Base-by-base conservation (phyloP, 2,113 vertebrate species). In the Nestor notabilis region DNA sequence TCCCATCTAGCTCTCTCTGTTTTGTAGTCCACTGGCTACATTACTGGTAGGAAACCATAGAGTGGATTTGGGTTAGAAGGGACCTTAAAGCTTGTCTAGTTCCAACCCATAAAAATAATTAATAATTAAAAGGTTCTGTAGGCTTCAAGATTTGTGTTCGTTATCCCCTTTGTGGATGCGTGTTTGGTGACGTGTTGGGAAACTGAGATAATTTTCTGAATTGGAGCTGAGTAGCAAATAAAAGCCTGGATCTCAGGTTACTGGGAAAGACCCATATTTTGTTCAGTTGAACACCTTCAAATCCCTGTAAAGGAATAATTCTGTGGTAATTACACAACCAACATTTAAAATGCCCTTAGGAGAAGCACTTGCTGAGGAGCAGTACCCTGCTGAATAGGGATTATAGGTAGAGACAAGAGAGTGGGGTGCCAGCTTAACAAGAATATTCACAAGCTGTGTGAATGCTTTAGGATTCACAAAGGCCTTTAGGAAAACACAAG, bases 131-230 rank as follows among this genome's bases (percentile, higher is more conserved):
- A 71, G 29, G 5, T 24, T 49, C 61, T 46, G 8, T 49, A 13
- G 0, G 10, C 41, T 41, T 55, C 37, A 71, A 17, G 47, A 6
- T 33, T 69, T 3, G 1, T 56, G 9, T 70, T 85, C 47, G 18
- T 70, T 53, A 5, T 74, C 47, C 24, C 58, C 39, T 61, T 71
- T 39, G 24, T 9, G 49, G 37, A 9, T 4, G 43, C 12, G 21
- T 2, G 3, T 68, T 89, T 65, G 63, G 13, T 77, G 46, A 7
- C 0, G 0, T 23, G 25, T 18, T 58, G 35, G 53, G 20, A 70
- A 91, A 77, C 9, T 1, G 2, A 39, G 27, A 19, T 35, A 4
- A 0, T 82, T 75, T 89, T 70, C 35, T 50, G 44, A 25, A 41
- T 13, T 68, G 31, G 5, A 71, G 55, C 8, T 8, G 11, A 86